Evolutionary conservation across 2,888 invertebrate genomes (phyloP).

Genomic region (Drosophila pegasa): DNA sequence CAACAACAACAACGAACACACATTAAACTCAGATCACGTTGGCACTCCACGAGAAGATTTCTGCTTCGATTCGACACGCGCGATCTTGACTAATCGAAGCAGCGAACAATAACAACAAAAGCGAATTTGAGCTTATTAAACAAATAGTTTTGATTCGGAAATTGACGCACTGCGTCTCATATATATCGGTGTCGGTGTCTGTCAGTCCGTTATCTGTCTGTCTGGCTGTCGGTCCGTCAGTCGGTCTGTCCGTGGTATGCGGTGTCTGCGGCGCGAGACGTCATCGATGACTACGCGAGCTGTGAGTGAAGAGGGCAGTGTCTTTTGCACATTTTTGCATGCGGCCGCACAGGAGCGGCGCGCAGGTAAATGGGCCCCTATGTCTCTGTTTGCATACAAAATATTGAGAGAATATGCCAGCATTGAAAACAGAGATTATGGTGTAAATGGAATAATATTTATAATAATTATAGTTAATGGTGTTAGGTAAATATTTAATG

Average conservation of each 20-base stretch:
- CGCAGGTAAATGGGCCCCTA: slow-evolving; percentile 37
- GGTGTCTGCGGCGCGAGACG: slow-evolving; percentile 61
- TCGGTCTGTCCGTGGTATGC: slow-evolving; percentile 18
- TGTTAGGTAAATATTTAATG: background rate
- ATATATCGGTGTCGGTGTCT: slow-evolving; percentile 5
- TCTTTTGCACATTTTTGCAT: slow-evolving; percentile 40
- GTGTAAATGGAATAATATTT: background rate
- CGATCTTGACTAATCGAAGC: slow-evolving; percentile 20
- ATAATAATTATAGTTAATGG: background rate
- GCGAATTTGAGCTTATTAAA: slow-evolving; percentile 14
- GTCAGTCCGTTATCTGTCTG: background rate
- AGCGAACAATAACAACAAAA: slow-evolving; percentile 8
- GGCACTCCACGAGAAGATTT: slow-evolving; percentile 23
- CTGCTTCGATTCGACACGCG: slow-evolving; percentile 31
- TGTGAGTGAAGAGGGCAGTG: slow-evolving; percentile 27
- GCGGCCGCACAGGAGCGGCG: slow-evolving; percentile 42
- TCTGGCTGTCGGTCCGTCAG: slow-evolving; percentile 11
- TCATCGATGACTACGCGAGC: slow-evolving; percentile 70
- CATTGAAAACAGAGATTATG: background rate
- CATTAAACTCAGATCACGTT: slow-evolving; percentile 26
- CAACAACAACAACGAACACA: slow-evolving; percentile 26
- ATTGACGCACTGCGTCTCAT: slow-evolving; percentile 40
- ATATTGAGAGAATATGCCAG: background rate
- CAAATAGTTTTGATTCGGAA: slow-evolving; percentile 31
- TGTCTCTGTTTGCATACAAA: background rate